Evolutionary conservation across 2,888 invertebrate species (phyloP).

Genomic region (Aphodius granarius): DNA sequence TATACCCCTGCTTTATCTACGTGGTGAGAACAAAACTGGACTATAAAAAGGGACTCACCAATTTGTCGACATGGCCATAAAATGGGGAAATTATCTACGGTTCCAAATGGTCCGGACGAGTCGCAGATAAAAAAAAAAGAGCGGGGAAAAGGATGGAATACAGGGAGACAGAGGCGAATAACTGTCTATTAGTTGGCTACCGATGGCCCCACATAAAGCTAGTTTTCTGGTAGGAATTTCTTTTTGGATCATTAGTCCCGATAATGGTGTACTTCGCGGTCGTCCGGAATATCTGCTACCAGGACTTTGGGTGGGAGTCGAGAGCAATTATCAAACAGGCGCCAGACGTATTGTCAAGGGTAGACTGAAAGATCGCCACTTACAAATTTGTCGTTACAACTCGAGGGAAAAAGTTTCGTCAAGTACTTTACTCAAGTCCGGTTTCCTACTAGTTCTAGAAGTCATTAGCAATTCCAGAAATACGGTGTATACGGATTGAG

Average conservation of each 20-base stretch:
- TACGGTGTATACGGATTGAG: not conserved
- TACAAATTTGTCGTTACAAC: not conserved
- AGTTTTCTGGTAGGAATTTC: slow-evolving; percentile 43
- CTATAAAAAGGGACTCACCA: not conserved
- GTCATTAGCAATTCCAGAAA: not conserved
- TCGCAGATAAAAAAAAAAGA: slow-evolving; percentile 4
- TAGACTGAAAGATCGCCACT: not conserved
- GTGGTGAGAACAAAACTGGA: not conserved
- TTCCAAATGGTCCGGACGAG: not conserved
- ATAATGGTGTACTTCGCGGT: slow-evolving; percentile 44
- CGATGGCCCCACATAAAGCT: slow-evolving; percentile 38
- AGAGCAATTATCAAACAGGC: slow-evolving; percentile 16
- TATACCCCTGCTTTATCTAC: not conserved
- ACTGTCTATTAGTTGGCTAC: slow-evolving; percentile 40
- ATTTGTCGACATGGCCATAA: not conserved
- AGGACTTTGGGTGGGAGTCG: slow-evolving; percentile 12
- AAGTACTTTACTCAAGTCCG: not conserved
- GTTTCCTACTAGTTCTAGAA: not conserved
- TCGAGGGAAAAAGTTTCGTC: not conserved
- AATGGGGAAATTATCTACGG: not conserved
- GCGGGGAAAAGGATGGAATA: not conserved
- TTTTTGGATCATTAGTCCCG: slow-evolving; percentile 40
- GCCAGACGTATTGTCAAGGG: not conserved
- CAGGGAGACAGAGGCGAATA: slow-evolving; percentile 32
- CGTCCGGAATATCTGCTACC: slow-evolving; percentile 40